phyloP scores from a whole-genome alignment of 2,113 vertebrate genomes.

The Castor canadensis region DNA sequence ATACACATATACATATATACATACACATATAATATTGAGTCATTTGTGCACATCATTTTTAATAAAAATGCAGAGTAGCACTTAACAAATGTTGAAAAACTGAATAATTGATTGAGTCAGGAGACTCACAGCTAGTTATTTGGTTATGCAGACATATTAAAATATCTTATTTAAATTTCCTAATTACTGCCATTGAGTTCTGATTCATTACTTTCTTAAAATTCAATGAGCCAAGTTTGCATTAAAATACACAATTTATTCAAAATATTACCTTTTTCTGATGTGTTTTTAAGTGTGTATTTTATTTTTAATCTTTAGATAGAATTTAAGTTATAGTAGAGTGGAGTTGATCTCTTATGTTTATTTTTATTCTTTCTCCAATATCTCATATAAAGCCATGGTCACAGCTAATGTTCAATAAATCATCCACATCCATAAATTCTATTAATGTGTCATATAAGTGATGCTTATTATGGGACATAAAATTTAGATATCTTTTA shows the following conservation, averaged over 20 bases:
- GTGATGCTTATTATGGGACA: slow-evolving; percentile 74
- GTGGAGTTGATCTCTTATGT: not conserved
- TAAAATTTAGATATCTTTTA: slow-evolving; percentile 78
- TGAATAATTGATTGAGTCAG: not conserved
- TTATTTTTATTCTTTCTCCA: slow-evolving; percentile 67
- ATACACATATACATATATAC: not conserved
- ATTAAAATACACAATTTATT: slow-evolving; percentile 31
- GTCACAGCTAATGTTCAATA: slow-evolving; percentile 51
- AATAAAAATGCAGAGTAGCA: slow-evolving; percentile 42
- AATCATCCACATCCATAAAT: slow-evolving; percentile 75
- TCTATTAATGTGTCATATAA: slow-evolving; percentile 72
- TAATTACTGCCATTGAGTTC: not conserved
- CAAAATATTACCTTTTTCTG: not conserved
- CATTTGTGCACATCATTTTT: too few species aligned
- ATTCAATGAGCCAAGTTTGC: not conserved
- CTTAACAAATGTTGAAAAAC: slow-evolving; percentile 1
- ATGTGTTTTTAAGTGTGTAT: not conserved
- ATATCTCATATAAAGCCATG: slow-evolving; percentile 28
- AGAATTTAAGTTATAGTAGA: not conserved
- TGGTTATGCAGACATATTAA: not conserved
- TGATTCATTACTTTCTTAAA: slow-evolving; percentile 23
- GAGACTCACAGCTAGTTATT: not conserved
- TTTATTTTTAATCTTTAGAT: slow-evolving; percentile 10
- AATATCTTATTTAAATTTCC: not conserved
- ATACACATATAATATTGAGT: not conserved